Base-by-base conservation (phyloP, 2,797 vertebrate species). In the Hemitrygon akajei region DNA sequence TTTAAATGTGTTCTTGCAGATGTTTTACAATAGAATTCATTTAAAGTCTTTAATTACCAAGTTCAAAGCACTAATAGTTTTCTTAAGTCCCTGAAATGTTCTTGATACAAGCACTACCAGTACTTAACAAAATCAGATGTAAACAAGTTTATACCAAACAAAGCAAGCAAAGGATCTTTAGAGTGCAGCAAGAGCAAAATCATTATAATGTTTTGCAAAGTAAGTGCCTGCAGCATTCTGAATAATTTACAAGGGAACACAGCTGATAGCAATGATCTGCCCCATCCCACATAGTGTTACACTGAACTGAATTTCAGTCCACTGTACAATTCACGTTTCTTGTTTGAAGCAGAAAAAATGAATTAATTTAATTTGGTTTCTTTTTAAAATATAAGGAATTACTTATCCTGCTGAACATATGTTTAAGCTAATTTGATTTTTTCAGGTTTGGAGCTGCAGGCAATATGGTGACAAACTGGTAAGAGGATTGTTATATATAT, bases 151-250 rank as follows among this genome's bases (percentile, higher is more conserved):
- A 75, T 40, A 18, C 40, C 91, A 93, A 76, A 93, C 63, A 27
- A 40, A 58, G 25, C 40, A 93, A 92, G 66, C 22, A 75, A 91
- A 27, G 11, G 69, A 76, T 93, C 91, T 75, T 56, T 93, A 93
- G 10, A 93, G 76, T 56, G 14, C 47, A 58, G 7, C 91, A 93
- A 58, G 91, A 76, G 27, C 37, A 93, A 93, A 76, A 93, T 93
- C 71, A 93, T 93, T 93, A 93, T n/a, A 93, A 92, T 75, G 40
- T 75, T 92, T 66, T 56, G 71, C 69, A 92, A 92, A 93, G 71
- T 76, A 76, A 93, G 37, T 93, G 91, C 91, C 91, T 76, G 71
- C 47, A 76, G 91, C 91, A 76, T 56, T 93, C 25, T 93, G 69
- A 93, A 76, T 93, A 76, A 93, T 93, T 93, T 76, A 93, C 10